A percentile compares a stretch with the other conserved stretches of the same genome.
phyloP scores from a whole-genome alignment of 2,888 invertebrate genomes.

The Lamellibrachia columna region DNA sequence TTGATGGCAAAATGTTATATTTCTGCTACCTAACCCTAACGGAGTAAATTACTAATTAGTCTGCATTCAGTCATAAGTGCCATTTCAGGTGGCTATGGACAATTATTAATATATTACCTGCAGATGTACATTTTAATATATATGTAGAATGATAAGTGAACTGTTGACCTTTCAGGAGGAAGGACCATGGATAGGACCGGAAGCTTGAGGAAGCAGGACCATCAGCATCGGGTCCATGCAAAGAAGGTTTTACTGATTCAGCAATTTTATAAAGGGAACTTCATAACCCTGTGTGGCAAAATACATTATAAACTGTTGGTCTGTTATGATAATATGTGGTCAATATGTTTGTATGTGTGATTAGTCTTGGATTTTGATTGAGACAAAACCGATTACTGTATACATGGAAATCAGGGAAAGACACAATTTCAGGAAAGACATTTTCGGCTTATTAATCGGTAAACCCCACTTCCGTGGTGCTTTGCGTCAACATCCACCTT shows the following conservation, averaged over 20 bases:
- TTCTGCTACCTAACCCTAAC: too few relatives aligned
- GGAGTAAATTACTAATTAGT: too few relatives aligned
- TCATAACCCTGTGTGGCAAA: not conserved
- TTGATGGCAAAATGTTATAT: too few relatives aligned
- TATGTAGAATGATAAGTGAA: not conserved
- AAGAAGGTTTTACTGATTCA: slow-evolving; percentile 30
- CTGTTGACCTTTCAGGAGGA: slow-evolving; percentile 22
- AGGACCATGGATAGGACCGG: slow-evolving; percentile 31
- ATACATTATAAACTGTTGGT: slow-evolving; percentile 1
- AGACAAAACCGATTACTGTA: too few relatives aligned
- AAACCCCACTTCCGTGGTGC: too few relatives aligned
- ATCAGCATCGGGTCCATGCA: slow-evolving; percentile 21
- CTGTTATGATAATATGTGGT: not conserved
- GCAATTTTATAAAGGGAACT: not conserved
- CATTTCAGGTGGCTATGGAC: not conserved
- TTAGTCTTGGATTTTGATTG: not conserved
- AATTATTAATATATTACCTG: not conserved
- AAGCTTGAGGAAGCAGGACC: slow-evolving; percentile 33
- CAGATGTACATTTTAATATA: not conserved
- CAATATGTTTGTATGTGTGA: not conserved
- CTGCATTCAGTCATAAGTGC: too few relatives aligned
- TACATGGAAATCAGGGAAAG: too few relatives aligned
- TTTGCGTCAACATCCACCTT: too few relatives aligned
- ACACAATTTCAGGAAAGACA: too few relatives aligned
- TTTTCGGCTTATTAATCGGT: too few relatives aligned